Percentiles rank a stretch among this genome's conserved stretches.
These are phyloP conservation scores for Microcebus griseorufus DNA, from an alignment of 2,113 vertebrate genomes.

Conservation along the genomic window DNA sequence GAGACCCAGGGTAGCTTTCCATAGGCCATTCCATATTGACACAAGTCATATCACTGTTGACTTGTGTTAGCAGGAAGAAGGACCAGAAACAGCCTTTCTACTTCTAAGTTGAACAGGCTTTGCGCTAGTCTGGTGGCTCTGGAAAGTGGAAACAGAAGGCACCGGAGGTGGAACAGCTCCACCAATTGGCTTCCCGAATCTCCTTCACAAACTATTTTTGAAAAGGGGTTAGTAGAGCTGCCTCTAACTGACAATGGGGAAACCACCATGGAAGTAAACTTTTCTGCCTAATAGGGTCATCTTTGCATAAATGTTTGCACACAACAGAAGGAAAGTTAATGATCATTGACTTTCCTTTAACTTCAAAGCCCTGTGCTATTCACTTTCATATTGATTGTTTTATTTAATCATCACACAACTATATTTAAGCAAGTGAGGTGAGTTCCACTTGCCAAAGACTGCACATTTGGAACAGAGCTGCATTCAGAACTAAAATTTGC, in stretches of 20 bases:
- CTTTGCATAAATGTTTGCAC: background rate
- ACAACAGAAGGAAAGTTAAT: background rate
- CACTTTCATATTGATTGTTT: background rate
- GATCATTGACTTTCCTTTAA: background rate
- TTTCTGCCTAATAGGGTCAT: slow-evolving; percentile 14
- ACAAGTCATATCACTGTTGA: background rate
- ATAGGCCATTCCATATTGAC: slow-evolving; percentile 15
- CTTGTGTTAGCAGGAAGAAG: background rate
- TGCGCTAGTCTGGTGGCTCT: background rate
- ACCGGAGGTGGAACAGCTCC: background rate
- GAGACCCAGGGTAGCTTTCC: background rate
- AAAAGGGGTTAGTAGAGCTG: background rate
- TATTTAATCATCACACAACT: slow-evolving; percentile 9
- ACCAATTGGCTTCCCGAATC: slow-evolving; percentile 3
- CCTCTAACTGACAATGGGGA: background rate
- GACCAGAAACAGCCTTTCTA: background rate
- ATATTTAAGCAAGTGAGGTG: background rate
- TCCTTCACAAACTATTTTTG: background rate
- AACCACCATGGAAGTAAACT: background rate
- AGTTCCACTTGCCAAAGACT: background rate
- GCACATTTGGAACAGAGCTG: background rate
- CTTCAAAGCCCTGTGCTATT: slow-evolving; percentile 35
- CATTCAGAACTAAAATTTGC: background rate
- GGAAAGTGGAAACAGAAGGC: background rate
- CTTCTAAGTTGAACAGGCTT: background rate